Percentiles rank a stretch among this genome's conserved stretches.
phyloP scores from a whole-genome alignment of 2,888 invertebrate species.

The Stenoptilia bipunctidactyla region DNA sequence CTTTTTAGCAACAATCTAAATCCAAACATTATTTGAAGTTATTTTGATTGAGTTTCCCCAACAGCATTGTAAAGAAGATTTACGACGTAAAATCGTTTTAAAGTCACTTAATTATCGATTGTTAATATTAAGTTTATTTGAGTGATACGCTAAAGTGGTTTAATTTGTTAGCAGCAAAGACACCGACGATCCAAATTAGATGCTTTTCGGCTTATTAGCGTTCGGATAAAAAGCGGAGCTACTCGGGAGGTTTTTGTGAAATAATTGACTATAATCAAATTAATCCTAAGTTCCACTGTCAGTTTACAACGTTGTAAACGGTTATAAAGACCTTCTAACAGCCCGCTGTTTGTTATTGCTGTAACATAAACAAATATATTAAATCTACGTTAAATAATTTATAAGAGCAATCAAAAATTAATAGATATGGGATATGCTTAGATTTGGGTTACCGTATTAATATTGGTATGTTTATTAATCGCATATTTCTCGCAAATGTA shows the following conservation, averaged over 20 bases:
- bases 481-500: too few species aligned
- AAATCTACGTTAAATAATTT: constrained; percentile 5
- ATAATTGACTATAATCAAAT: constrained; percentile 71
- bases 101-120: constrained; percentile 64
- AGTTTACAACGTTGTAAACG: constrained; percentile 67
- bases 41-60: constrained; percentile 25
- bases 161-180: constrained; percentile 67
- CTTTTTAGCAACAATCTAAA: background rate
- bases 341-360: constrained; percentile 47
- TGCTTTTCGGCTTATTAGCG: constrained; percentile 67
- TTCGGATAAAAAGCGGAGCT: constrained; percentile 52
- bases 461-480: too few species aligned
- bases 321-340: constrained; percentile 63
- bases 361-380: constrained; percentile 21
- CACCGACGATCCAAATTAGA: constrained; percentile 65
- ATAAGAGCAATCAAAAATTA: too few species aligned
- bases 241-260: constrained; percentile 57
- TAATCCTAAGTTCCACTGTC: constrained; percentile 70
- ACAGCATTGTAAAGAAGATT: constrained; percentile 22
- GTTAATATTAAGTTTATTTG: constrained; percentile 64
- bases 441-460: too few species aligned
- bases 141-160: constrained; percentile 67
- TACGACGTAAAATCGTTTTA: constrained; percentile 46
- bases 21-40: too few species aligned
- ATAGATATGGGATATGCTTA: too few species aligned